Base-by-base conservation (phyloP, 2,113 vertebrate species). In the Taurulus bubalis region DNA sequence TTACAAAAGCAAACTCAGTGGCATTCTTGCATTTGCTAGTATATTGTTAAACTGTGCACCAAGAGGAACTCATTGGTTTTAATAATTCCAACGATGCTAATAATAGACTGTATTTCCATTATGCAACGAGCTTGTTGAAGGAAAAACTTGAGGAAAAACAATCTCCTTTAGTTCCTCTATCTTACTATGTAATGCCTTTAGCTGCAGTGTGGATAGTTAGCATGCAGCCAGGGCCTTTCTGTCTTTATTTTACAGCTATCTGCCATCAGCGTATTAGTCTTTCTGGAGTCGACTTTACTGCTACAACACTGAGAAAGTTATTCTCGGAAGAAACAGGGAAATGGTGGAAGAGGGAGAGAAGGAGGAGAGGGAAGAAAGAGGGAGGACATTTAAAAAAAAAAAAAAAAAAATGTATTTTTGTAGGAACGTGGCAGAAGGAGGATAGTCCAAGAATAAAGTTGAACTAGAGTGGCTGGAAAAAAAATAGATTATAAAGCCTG, bases 211-310 rank as follows among this genome's bases (percentile, higher is more conserved):
- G 62, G 51, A 56, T 73, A 65, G 83, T 87, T 82, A 79, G 73
- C 74, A 79, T 83, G 47, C 73, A 75, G 69, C 42, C 40, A 47
- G 58, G 30, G 74, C 58, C 79, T 66, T 78, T 75, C 69, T 47
- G 40, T 66, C 76, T 65, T 81, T 71, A 84, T 75, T 71, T 89
- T 59, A 74, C 53, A 77, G 80, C 80, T 79, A 79, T 77, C 83
- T 78, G 36, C 83, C 55, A 86, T 82, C 85, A 87, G 77, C 47
- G 30, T 83, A 63, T 84, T 78, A 73, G 79, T 47, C 66, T 67
- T 81, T 73, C 72, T 64, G 47, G 63, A 85, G 28, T 74, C 42
- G 18, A 62, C 75, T 82, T 82, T 72, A 71, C 75, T 72, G 84
- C 47, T 47, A 71, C 3, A 4, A 75, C 71, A 55, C 47, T 40